Evolutionary conservation across 2,113 vertebrate species (phyloP), one percentile per base, ranked within the genome.

Genomic region (Uropsilus gracilis): DNA sequence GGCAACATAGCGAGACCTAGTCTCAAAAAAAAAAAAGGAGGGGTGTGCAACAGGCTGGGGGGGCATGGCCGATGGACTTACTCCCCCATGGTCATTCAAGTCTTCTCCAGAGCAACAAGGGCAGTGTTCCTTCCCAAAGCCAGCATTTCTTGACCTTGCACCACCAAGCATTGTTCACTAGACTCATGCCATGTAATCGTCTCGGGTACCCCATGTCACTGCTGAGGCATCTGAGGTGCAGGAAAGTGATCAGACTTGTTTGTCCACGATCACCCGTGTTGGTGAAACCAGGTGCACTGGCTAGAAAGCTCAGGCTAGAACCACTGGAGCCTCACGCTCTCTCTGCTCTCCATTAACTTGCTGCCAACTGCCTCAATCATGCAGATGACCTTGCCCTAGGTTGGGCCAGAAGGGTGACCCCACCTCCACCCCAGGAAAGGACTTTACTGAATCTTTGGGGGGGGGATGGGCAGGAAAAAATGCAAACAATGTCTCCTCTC

Each of bases 391-490:
- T n/a, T n/a, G n/a, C n/a, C n/a, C n/a, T n/a, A 59, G 53, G 18
- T 20, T 55, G 53, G 20, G 5, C n/a, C n/a, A n/a, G n/a, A n/a
- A 55, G 20, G 16, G 53, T 7, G 20, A 22, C 53, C 53, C 6
- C 22, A 20, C 20, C 53, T 20, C 53, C 18, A 1, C 53, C 48
- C 61, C 50, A 1, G 5, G n/a, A n/a, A 75, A 89, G 71, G 12
- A 37, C 34, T 73, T 30, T 64, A 26, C 63, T 53, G 48, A 5
- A 17, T n/a, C 91, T 61, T 90, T 32, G 28, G 53, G 57, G n/a
- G n/a, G n/a, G n/a, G n/a, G n/a, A n/a, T n/a, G n/a, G 30, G 13
- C 63, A 64, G 71, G 80, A 84, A 18, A 90, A 81, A 91, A 87
- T 17, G 20, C 32, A 72, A 93, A 75, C 42, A 24, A 17, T 37